Evolutionary conservation across 2,888 invertebrate genomes (phyloP).

Genomic region (Choristoneura rosaceana): DNA sequence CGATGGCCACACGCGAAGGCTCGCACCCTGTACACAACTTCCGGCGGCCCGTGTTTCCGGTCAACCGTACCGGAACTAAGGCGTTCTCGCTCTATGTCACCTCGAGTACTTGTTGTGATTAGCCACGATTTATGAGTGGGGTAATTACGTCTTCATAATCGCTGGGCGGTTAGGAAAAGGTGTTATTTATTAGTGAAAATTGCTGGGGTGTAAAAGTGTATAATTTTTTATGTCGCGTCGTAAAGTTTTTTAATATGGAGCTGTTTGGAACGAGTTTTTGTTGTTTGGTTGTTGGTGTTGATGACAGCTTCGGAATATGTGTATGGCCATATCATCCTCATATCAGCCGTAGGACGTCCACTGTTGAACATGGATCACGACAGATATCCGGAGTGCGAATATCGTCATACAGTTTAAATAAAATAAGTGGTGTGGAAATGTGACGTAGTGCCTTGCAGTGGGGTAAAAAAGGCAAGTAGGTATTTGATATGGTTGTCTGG

Average conservation of each 20-base stretch:
- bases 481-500: too few species aligned
- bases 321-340: too few species aligned
- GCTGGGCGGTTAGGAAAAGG: conserved; percentile 29
- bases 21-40: conserved; percentile 42
- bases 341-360: too few species aligned
- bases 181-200: conserved; percentile 38
- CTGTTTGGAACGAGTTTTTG: neutral
- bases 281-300: too few species aligned
- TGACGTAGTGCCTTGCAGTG: too few species aligned
- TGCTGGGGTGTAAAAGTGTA: conserved; percentile 23
- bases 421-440: too few species aligned
- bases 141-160: conserved; percentile 42
- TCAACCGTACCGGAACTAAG: conserved; percentile 36
- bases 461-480: too few species aligned
- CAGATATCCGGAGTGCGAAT: too few species aligned
- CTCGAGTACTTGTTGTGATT: conserved; percentile 42
- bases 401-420: too few species aligned
- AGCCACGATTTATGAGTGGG: conserved; percentile 31
- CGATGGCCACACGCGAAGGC: conserved; percentile 39
- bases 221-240: conserved; percentile 7
- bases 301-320: too few species aligned
- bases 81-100: conserved; percentile 42
- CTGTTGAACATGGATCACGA: too few species aligned
- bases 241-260: neutral
- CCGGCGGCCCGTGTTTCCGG: conserved; percentile 37